Base-by-base conservation (phyloP, 2,888 invertebrate genomes). In the Sinopyrophorus schimmeli region DNA sequence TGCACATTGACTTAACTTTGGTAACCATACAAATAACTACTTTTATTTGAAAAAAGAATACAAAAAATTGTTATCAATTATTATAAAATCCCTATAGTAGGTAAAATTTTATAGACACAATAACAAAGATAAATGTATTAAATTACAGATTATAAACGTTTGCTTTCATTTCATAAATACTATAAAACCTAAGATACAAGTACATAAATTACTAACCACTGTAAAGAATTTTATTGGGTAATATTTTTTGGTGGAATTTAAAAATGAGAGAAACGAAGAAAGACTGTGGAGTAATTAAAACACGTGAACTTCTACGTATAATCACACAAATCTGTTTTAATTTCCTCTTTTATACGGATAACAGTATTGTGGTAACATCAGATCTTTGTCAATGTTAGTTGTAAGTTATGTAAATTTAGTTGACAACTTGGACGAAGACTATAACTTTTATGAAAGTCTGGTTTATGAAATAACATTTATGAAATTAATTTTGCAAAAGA, bases 401-500 rank as follows among this genome's bases (percentile, higher is more conserved):
- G 24, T 9, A 16, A 35, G 35, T 35, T 35, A 35, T 24, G 35
- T 35, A 24, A 32, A 32, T 32, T 32, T 32, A 32, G 20, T 20
- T 11, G 32, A 20, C 20, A 20, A 20, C 32, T n/a, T 32, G 20
- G 11, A 32, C 20, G 35, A 35, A 23, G 17, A 35, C 11, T 24
- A 10, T 16, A 18, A 35, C 35, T 27, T 38, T 15, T 20, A 28
- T 40, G 30, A 40, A 40, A 40, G 28, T 10, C 28, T 28, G 20
- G 21, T 23, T 42, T 42, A 32, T 42, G 23, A 5, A 3, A 10
- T 32, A 31, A 32, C 30, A 23, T 41, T 42, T 24, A 32, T 17
- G 26, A 28, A 16, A 18, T 31, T 31, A 31, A 31, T 42, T 23
- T 18, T 28, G 18, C 30, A 17, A 46, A 46, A 31, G 18, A 46